A percentile compares a stretch with the other conserved stretches of the same genome.
These are phyloP conservation scores for Platygyra sinensis DNA, from an alignment of 64 coral and sea anemone species.

Conservation along the genomic window DNA sequence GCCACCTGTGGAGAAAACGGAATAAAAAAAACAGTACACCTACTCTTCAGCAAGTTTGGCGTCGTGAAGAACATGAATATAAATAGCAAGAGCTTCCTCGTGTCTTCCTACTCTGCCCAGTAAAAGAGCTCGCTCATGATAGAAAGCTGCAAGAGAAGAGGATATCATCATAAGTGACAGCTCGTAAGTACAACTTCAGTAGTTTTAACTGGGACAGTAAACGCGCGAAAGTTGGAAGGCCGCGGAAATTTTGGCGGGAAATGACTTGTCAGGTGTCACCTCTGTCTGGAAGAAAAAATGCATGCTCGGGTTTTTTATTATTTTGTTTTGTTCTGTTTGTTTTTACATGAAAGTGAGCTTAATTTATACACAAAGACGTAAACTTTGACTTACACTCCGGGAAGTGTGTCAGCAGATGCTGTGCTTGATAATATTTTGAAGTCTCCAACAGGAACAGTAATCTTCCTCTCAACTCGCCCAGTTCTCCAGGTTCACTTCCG, in stretches of 20 bases:
- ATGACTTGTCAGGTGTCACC: too few species aligned
- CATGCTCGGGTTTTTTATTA: neutral
- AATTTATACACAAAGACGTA: neutral
- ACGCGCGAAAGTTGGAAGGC: neutral
- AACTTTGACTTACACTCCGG: slow-evolving; percentile 75
- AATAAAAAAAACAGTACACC: neutral
- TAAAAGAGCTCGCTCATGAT: slow-evolving; percentile 86
- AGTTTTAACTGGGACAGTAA: neutral
- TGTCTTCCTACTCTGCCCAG: slow-evolving; percentile 89
- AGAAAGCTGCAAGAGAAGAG: slow-evolving; percentile 70
- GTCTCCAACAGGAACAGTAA: slow-evolving; percentile 84
- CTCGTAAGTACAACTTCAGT: too few species aligned
- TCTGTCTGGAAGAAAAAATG: too few species aligned
- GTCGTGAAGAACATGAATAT: slow-evolving; percentile 84
- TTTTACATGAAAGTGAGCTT: neutral
- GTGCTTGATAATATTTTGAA: slow-evolving; percentile 92
- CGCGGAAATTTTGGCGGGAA: neutral
- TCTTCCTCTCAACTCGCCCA: slow-evolving; percentile 82
- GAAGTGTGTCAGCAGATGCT: slow-evolving; percentile 95
- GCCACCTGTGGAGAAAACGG: too few species aligned
- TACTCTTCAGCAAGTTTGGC: slow-evolving; percentile 89
- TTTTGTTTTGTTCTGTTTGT: neutral
- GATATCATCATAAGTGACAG: neutral
- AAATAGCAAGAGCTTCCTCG: slow-evolving; percentile 91
- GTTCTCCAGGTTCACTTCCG: slow-evolving; percentile 91